A percentile compares a stretch with the other conserved stretches of the same genome.
Evolutionary conservation across 2,113 vertebrate genomes (phyloP).

Genomic region (Myotis yumanensis): DNA sequence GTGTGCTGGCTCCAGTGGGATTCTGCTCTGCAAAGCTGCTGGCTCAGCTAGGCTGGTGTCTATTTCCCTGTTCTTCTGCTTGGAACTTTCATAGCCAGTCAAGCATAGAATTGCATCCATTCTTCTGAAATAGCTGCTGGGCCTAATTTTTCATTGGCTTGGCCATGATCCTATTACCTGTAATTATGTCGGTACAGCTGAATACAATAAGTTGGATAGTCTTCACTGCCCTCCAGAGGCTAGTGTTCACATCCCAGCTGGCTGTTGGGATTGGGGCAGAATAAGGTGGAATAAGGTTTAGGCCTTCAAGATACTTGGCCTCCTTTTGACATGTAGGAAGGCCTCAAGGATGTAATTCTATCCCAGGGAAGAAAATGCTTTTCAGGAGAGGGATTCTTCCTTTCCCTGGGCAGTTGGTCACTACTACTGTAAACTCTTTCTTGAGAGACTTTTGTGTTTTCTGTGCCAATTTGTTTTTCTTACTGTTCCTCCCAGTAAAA

Average conservation of each 20-base stretch:
- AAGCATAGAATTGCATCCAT: conserved; percentile 73
- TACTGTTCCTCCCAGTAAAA: conserved; percentile 28
- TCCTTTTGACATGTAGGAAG: background rate
- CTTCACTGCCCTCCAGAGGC: conserved; percentile 54
- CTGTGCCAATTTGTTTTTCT: conserved; percentile 54
- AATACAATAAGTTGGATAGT: conserved; percentile 22
- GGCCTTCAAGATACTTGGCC: background rate
- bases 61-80: conserved; percentile 51
- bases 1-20: conserved; percentile 57
- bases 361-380: conserved; percentile 20
- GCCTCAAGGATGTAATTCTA: background rate
- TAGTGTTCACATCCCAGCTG: background rate
- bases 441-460: conserved; percentile 30
- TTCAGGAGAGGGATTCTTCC: conserved; percentile 24
- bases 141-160: conserved; percentile 67
- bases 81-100: conserved; percentile 65
- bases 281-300: background rate
- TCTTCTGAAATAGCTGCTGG: conserved; percentile 71
- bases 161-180: conserved; percentile 65
- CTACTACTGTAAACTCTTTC: conserved; percentile 23
- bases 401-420: background rate
- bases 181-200: conserved; percentile 56
- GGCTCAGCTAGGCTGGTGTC: conserved; percentile 53
- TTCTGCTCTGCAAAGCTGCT: conserved; percentile 62
- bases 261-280: background rate